Evolutionary conservation across 2,797 vertebrate species (phyloP).

Genomic region (Bovichtus diacanthus): DNA sequence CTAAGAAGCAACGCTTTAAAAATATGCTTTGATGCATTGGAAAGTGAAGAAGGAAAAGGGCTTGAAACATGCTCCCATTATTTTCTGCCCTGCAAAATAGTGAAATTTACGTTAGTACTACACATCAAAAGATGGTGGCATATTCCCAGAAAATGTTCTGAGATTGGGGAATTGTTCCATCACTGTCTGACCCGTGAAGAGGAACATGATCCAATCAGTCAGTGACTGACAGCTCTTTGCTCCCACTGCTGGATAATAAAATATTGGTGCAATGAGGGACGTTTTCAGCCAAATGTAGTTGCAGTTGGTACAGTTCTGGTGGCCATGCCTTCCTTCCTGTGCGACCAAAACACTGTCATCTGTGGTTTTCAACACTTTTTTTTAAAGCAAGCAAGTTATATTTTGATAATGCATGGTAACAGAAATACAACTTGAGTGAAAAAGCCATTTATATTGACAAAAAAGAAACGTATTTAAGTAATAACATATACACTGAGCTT

Average conservation of each 20-base stretch:
- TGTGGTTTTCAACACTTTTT: not conserved
- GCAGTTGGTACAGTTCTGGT: not conserved
- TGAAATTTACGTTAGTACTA: not conserved
- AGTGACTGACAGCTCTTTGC: slow-evolving; percentile 31
- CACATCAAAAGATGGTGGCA: not conserved
- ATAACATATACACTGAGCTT: not conserved
- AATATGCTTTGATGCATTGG: not conserved
- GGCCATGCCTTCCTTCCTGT: not conserved
- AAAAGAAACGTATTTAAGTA: not conserved
- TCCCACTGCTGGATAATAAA: slow-evolving; percentile 18
- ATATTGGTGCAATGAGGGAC: slow-evolving; percentile 2
- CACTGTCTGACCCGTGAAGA: slow-evolving; percentile 20
- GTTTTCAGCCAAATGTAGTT: slow-evolving; percentile 5
- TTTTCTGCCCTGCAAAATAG: not conserved
- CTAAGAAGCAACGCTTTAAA: not conserved
- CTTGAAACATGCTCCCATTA: not conserved
- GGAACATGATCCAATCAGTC: slow-evolving; percentile 23
- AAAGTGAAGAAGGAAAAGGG: not conserved
- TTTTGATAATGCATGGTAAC: not conserved
- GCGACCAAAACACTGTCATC: not conserved
- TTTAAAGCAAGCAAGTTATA: not conserved
- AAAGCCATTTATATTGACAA: not conserved
- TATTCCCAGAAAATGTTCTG: not conserved
- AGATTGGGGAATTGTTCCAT: not conserved
- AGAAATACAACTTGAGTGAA: not conserved